These are phyloP conservation scores for Pollimyrus isidori DNA, from an alignment of 2,113 vertebrate species.

Conservation along the genomic window DNA sequence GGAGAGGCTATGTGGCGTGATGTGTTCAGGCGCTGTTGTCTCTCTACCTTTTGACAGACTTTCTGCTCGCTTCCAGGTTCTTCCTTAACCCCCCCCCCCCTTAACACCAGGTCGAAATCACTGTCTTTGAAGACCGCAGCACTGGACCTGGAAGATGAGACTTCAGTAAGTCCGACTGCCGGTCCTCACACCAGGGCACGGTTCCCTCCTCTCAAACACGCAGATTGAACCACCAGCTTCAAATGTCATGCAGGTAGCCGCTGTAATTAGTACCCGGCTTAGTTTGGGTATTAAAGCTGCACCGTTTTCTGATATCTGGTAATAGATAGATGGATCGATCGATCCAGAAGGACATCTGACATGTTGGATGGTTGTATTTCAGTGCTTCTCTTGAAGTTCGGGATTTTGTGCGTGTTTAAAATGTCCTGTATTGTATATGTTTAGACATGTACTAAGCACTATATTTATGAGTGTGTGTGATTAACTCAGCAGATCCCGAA, in stretches of 20 bases:
- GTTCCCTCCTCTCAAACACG: not conserved
- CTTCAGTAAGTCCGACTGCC: slow-evolving; percentile 47
- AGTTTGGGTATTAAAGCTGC: not conserved
- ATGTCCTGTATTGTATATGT: not conserved
- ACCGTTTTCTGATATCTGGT: not conserved
- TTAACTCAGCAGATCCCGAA: not conserved
- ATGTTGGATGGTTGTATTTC: not conserved
- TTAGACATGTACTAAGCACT: not conserved
- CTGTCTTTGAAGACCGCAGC: slow-evolving; percentile 94
- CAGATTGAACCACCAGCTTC: not conserved
- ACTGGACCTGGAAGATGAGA: slow-evolving; percentile 84
- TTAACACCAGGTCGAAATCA: slow-evolving; percentile 83
- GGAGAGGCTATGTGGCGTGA: not conserved
- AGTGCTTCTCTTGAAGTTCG: not conserved
- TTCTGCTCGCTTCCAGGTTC: not conserved
- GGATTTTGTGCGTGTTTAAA: not conserved
- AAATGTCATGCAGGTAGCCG: not conserved
- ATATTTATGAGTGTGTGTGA: not conserved
- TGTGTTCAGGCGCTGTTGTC: not conserved
- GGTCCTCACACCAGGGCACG: not conserved
- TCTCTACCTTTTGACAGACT: not conserved
- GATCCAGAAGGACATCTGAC: not conserved
- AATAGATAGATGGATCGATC: no score
- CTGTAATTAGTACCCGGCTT: not conserved
- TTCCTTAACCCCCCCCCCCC: slow-evolving; percentile 68